A percentile compares a stretch with the other conserved stretches of the same genome.
Evolutionary conservation across 2,113 vertebrate species (phyloP).

Genomic region (Pionites leucogaster): DNA sequence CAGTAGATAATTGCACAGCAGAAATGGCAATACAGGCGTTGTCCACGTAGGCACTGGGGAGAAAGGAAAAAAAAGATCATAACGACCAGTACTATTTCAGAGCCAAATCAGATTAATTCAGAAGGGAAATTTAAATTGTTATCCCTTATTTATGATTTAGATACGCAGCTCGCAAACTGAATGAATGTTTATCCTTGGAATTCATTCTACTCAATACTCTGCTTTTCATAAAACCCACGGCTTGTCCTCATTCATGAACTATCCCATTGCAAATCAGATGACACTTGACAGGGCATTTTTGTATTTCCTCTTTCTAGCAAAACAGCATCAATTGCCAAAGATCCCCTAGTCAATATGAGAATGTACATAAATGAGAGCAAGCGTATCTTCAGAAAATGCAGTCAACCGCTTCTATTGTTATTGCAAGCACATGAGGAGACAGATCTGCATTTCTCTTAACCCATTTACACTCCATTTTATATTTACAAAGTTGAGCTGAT

Average conservation of each 20-base stretch:
- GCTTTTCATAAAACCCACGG: background rate
- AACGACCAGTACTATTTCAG: background rate
- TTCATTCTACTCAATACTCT: background rate
- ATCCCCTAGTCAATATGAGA: background rate
- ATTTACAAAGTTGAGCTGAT: background rate
- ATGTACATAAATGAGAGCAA: background rate
- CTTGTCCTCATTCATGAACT: background rate
- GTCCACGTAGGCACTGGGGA: background rate
- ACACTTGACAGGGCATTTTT: background rate
- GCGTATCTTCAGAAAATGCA: background rate
- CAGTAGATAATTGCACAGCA: background rate
- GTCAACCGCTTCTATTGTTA: background rate
- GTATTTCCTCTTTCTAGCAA: background rate
- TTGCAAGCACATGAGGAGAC: background rate
- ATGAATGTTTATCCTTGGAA: background rate
- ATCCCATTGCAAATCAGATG: background rate
- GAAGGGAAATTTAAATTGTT: background rate
- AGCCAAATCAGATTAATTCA: constrained; percentile 27
- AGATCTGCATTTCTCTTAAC: background rate
- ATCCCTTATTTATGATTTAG: constrained; percentile 21
- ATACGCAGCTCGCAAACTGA: background rate
- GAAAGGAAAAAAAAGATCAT: background rate
- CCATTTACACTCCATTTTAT: background rate
- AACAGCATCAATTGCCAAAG: background rate
- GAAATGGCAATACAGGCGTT: background rate